A percentile compares a stretch with the other conserved stretches of the same genome.
phyloP scores from a whole-genome alignment of 2,888 invertebrate species.

The Alentia gelatinosa region DNA sequence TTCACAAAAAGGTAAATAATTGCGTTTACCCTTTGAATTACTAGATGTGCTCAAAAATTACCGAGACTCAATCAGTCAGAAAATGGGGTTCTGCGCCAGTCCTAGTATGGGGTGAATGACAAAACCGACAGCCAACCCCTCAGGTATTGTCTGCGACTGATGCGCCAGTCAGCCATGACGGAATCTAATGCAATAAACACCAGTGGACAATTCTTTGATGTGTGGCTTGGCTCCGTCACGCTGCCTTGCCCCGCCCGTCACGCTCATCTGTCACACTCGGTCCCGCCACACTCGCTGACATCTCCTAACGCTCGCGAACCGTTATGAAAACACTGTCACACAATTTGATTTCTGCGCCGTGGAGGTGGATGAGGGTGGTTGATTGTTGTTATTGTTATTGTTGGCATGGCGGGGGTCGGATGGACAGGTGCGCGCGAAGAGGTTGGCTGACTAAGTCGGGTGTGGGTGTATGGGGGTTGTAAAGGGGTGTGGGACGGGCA shows the following conservation, averaged over 20 bases:
- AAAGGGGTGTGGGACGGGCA: not conserved
- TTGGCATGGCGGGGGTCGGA: not conserved
- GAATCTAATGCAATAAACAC: slow-evolving; percentile 11
- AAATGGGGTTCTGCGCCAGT: not conserved
- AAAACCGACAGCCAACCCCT: not conserved
- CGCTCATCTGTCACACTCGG: not conserved
- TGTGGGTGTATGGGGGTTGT: too few relatives aligned
- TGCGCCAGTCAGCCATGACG: not conserved
- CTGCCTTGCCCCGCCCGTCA: not conserved
- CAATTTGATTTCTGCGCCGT: not conserved
- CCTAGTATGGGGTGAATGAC: not conserved
- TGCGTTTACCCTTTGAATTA: not conserved
- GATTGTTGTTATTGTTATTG: not conserved
- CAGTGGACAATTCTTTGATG: not conserved
- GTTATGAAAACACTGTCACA: slow-evolving; percentile 13
- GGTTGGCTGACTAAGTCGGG: not conserved
- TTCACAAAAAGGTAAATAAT: not conserved
- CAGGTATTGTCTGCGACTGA: not conserved
- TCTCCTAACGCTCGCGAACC: too few relatives aligned
- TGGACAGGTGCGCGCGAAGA: not conserved
- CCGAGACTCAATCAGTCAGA: not conserved
- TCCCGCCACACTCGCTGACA: not conserved
- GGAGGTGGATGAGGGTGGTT: not conserved
- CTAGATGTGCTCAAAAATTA: not conserved
- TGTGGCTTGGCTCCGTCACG: not conserved